Conservation (phyloP, 2,888 invertebrate genomes). For the Smittia sp. region DNA sequence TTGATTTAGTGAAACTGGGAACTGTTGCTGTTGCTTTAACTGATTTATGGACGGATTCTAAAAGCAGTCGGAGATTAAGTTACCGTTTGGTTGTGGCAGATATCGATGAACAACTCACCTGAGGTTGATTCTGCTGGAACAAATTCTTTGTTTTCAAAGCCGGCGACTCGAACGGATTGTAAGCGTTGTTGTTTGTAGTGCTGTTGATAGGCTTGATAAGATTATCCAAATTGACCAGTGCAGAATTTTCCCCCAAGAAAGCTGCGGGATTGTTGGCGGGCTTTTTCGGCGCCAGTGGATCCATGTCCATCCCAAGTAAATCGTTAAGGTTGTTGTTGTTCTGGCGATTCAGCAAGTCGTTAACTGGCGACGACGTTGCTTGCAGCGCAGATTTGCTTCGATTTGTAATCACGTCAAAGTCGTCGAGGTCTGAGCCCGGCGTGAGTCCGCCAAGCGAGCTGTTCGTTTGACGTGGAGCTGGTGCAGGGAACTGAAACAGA, state of each 20-base stretch:
- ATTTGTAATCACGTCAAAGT: conserved; percentile 83
- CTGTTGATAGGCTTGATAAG: conserved; percentile 67
- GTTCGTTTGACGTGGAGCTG: conserved; percentile 38
- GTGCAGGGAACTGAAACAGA: conserved; percentile 30
- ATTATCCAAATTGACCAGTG: conserved; percentile 96
- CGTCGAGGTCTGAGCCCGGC: conserved; percentile 73
- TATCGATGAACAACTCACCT: conserved; percentile 50
- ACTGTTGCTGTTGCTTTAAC: conserved; percentile 52
- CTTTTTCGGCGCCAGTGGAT: conserved; percentile 50
- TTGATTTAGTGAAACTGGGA: conserved; percentile 53
- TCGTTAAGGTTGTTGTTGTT: conserved; percentile 49
- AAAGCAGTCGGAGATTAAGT: too few relatives aligned
- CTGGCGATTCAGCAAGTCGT: conserved; percentile 44
- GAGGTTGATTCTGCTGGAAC: conserved; percentile 58
- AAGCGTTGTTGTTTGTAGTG: conserved; percentile 50
- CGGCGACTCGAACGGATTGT: conserved; percentile 52
- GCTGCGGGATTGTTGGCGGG: conserved; percentile 72
- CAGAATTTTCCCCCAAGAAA: conserved; percentile 95
- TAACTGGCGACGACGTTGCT: conserved; percentile 46
- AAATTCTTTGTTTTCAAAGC: conserved; percentile 51
- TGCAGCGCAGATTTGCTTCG: conserved; percentile 58
- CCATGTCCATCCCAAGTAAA: conserved; percentile 51
- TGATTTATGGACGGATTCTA: conserved; percentile 56
- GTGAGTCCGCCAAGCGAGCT: conserved; percentile 44
- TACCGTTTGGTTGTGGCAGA: too few relatives aligned